phyloP scores from a whole-genome alignment of 2,888 invertebrate genomes.

The Colletes collaris region DNA sequence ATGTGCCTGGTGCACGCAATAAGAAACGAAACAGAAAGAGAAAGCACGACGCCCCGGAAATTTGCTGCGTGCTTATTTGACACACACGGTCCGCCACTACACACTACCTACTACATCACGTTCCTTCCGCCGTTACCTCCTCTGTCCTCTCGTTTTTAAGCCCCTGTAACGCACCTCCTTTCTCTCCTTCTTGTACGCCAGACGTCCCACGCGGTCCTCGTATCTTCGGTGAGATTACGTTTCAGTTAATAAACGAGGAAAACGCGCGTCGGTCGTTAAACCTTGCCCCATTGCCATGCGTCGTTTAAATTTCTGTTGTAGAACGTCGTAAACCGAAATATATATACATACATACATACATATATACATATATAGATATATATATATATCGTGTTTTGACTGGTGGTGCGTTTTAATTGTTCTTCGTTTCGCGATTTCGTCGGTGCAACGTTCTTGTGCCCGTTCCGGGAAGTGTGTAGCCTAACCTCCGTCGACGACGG shows the following conservation, averaged over 20 bases:
- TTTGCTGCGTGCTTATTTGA: conserved; percentile 42
- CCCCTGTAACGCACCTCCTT: conserved; percentile 34
- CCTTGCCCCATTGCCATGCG: conserved; percentile 7
- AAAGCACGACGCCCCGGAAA: conserved; percentile 44
- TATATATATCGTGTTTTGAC: conserved; percentile 47
- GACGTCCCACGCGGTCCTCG: conserved; percentile 65
- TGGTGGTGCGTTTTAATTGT: conserved; percentile 50
- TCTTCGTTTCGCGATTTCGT: conserved; percentile 18
- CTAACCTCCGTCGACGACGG: conserved; percentile 43
- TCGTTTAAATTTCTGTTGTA: conserved; percentile 9
- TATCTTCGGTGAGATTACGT: conserved; percentile 50
- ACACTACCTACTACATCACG: conserved; percentile 13
- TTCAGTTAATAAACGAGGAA: conserved; percentile 48
- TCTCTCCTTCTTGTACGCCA: conserved; percentile 43
- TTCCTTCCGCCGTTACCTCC: conserved; percentile 39
- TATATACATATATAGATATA: not conserved
- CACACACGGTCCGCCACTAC: conserved; percentile 32
- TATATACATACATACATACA: too few relatives aligned
- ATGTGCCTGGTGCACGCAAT: conserved; percentile 63
- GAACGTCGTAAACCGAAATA: not conserved
- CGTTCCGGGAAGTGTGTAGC: conserved; percentile 41
- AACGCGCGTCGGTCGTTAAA: conserved; percentile 38
- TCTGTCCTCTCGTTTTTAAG: conserved; percentile 37
- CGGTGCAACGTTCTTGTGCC: conserved; percentile 52
- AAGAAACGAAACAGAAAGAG: conserved; percentile 46